phyloP scores from a whole-genome alignment of 92 coral and sea anemone species.

The Palythoa grandiflora region DNA sequence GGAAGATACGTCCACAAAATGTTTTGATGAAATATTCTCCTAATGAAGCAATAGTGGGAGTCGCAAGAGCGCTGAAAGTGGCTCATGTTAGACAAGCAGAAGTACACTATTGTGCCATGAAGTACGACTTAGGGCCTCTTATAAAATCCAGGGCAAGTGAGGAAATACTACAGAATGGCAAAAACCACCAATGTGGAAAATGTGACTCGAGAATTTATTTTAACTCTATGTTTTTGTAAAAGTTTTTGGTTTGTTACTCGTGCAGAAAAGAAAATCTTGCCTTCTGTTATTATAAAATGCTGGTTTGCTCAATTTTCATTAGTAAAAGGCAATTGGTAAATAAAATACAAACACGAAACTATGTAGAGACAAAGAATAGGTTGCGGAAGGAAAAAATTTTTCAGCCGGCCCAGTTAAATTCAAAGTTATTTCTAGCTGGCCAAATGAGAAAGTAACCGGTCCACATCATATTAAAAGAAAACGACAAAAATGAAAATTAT shows the following conservation, averaged over 20 bases:
- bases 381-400: too few species aligned
- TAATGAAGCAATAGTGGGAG: background rate
- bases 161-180: background rate
- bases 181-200: constrained; percentile 7
- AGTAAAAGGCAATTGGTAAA: background rate
- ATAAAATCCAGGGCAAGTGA: background rate
- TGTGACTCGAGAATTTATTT: background rate
- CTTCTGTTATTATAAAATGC: background rate
- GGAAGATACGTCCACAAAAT: constrained; percentile 3
- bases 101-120: constrained; percentile 4
- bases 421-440: too few species aligned
- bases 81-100: constrained; percentile 3
- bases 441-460: too few species aligned
- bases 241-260: too few species aligned
- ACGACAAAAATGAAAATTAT: too few species aligned
- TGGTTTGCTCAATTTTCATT: background rate
- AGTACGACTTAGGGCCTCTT: background rate
- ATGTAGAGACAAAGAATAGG: background rate
- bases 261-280: too few species aligned
- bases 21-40: constrained; percentile 9
- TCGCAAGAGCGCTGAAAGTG: background rate
- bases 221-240: too few species aligned
- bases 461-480: too few species aligned
- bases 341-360: background rate
- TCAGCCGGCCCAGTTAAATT: too few species aligned